These are phyloP conservation scores for Alcis repandata DNA, from an alignment of 2,888 invertebrate species.

Conservation along the genomic window DNA sequence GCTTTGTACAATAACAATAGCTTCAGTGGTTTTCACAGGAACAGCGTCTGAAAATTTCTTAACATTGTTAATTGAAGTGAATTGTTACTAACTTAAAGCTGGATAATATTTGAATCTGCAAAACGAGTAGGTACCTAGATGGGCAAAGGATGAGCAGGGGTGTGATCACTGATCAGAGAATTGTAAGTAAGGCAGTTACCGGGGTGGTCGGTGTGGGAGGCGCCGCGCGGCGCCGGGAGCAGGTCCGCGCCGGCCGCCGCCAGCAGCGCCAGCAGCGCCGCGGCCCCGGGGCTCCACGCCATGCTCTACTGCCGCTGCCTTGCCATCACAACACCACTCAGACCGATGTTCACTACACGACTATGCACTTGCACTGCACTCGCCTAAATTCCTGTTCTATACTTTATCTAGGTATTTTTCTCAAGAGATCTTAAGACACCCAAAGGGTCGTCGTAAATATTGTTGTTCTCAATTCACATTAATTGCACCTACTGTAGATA, in stretches of 20 bases:
- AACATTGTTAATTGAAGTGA: too few relatives aligned
- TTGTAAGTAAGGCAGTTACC: not conserved
- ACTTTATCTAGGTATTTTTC: too few relatives aligned
- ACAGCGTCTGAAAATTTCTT: too few relatives aligned
- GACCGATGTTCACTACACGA: not conserved
- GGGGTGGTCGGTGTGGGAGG: not conserved
- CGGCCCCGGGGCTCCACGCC: conserved; percentile 13
- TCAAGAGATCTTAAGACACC: too few relatives aligned
- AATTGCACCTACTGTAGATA: too few relatives aligned
- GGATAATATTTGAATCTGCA: too few relatives aligned
- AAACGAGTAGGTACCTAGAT: too few relatives aligned
- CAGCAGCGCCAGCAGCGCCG: conserved; percentile 45
- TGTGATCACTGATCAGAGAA: not conserved
- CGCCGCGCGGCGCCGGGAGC: conserved; percentile 10
- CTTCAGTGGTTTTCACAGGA: too few relatives aligned
- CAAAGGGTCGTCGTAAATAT: not conserved
- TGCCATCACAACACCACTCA: not conserved
- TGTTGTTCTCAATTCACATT: not conserved
- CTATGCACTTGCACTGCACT: not conserved
- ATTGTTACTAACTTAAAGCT: too few relatives aligned
- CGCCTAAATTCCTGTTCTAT: not conserved
- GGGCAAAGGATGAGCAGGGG: too few relatives aligned
- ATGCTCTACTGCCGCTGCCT: not conserved
- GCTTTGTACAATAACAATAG: too few relatives aligned
- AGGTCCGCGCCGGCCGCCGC: conserved; percentile 39